Percentiles rank a stretch among this genome's conserved stretches.
phyloP scores from a whole-genome alignment of 1,140 invertebrate genomes.

The Diachasma alloeum region DNA sequence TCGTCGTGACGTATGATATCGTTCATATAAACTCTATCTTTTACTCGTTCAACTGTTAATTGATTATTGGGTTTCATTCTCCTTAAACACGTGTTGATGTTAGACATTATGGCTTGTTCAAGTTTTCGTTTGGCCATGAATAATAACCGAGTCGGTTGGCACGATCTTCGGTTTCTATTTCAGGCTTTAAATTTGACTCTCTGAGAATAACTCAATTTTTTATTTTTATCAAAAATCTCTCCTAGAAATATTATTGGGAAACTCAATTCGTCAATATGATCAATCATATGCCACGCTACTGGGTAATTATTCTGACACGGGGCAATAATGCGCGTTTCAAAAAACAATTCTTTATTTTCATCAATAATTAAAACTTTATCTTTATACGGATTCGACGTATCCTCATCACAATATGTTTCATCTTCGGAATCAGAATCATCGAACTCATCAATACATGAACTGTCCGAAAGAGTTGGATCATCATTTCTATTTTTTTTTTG shows the following conservation, averaged over 20 bases:
- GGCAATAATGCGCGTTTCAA: constrained; percentile 22
- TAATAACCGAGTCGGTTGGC: no score
- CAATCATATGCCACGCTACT: constrained; percentile 28
- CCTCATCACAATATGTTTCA: background rate
- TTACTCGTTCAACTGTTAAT: background rate
- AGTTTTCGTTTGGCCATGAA: constrained; percentile 42
- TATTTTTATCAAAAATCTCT: constrained; percentile 5
- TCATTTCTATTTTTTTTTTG: background rate
- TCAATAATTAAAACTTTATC: constrained; percentile 30
- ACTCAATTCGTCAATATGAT: constrained; percentile 32
- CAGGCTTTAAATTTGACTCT: constrained; percentile 67
- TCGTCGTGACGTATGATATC: constrained; percentile 23
- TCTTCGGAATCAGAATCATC: background rate
- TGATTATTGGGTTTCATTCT: no score
- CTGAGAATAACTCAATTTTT: constrained; percentile 17
- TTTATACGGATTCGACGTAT: background rate
- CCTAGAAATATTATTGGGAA: constrained; percentile 30
- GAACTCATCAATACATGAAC: background rate
- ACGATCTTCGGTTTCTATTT: constrained; percentile 55
- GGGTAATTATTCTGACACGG: constrained; percentile 26
- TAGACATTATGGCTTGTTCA: background rate
- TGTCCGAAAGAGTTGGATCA: background rate
- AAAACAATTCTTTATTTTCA: constrained; percentile 18
- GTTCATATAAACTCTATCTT: constrained; percentile 14
- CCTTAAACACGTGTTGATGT: background rate